These are phyloP conservation scores for Cheirogaleus major DNA, from an alignment of 2,797 vertebrate species.

Conservation along the genomic window DNA sequence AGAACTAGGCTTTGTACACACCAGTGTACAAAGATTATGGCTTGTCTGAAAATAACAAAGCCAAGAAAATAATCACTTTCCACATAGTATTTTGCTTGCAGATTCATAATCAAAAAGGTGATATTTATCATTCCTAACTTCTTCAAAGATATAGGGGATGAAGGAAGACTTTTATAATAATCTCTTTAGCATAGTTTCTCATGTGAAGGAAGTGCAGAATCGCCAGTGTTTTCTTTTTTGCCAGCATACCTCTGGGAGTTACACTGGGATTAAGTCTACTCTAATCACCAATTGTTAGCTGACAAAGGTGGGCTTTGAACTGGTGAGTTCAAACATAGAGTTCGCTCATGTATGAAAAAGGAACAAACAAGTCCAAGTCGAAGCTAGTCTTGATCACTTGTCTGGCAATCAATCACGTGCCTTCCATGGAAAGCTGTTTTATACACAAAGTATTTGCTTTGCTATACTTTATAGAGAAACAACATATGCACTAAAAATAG, in stretches of 20 bases:
- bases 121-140: conserved; percentile 9
- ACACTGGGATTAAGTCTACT: not conserved
- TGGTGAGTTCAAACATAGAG: not conserved
- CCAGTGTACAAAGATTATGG: not conserved
- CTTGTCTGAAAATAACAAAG: conserved; percentile 33
- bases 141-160: not conserved
- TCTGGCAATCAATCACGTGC: not conserved
- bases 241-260: not conserved
- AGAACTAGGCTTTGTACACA: not conserved
- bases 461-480: conserved; percentile 67
- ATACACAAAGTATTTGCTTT: conserved; percentile 67
- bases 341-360: not conserved
- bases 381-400: not conserved
- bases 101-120: conserved; percentile 33
- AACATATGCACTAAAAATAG: conserved; percentile 25
- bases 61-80: conserved; percentile 17
- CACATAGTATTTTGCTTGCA: not conserved
- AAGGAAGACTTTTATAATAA: conserved; percentile 25
- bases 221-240: not conserved
- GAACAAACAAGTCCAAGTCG: conserved; percentile 23
- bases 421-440: not conserved
- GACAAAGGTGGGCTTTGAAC: not conserved
- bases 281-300: not conserved
- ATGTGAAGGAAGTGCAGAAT: not conserved
- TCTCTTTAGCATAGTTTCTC: not conserved